Base-by-base conservation (phyloP, 1,140 invertebrate species). In the Tetranychus urticae region DNA sequence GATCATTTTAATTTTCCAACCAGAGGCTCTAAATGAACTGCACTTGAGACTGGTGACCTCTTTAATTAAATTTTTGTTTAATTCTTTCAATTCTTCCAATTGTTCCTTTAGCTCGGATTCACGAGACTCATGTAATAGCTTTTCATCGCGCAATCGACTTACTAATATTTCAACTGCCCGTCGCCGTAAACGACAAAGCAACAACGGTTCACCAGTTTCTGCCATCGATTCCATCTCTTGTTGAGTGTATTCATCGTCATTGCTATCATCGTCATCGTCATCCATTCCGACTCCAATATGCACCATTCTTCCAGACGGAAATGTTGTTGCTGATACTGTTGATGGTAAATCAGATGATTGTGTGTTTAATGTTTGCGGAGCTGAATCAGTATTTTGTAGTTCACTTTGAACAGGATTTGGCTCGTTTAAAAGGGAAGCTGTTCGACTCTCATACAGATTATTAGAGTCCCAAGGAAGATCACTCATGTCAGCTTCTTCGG, bases 91-190 rank as follows among this genome's bases (percentile, higher is more conserved):
- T 34, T 45, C 12, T 2, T 46, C 42, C 23, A 60, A 54, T 54
- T 60, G 46, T 8, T 54, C n/a, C 8, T 52, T 50, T 31, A 60
- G 37, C 37, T 60, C 59, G n/a, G 14, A 39, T 54, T 60, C 59
- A 31, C 47, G 13, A 54, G 14, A 23, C n/a, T 60, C 46, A 33
- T 60, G 47, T 12, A 50, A 36, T 13, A 35, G 13, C 33, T 60
- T 60, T 31, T 60, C 59, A 35, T 50, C 47, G 33, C 59, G 10
- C 47, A 60, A 23, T 36, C 59, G 31, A 39, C 35, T 39, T 12
- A 52, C 35, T 46, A 60, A 42, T 14, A 60, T 60, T 60, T 60
- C 47, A 23, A 60, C 59, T 3, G 59, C 59, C n/a, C 36, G 54
- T 35, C 59, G 23, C n/a, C 59, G 13, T 36, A 60, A 54, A 12